These are phyloP conservation scores for Ellobius talpinus DNA, from an alignment of 2,113 vertebrate species.

Conservation along the genomic window DNA sequence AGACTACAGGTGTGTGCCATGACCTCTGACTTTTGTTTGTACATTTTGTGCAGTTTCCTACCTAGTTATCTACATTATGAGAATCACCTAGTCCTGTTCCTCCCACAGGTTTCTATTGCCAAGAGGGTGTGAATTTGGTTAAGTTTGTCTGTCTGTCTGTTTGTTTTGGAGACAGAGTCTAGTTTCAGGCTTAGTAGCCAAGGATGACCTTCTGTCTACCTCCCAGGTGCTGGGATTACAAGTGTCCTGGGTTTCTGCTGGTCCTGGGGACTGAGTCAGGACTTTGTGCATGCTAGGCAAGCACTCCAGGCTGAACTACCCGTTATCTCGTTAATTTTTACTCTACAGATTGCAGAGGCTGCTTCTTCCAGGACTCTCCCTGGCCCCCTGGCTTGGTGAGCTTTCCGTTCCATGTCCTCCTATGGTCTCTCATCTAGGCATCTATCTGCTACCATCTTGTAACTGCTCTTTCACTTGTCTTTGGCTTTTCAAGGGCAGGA, in stretches of 20 bases:
- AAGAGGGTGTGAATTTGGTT: no score
- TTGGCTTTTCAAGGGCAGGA: neutral
- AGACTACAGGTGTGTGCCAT: neutral
- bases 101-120: no score
- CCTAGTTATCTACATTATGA: neutral
- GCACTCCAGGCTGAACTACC: neutral
- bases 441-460: neutral
- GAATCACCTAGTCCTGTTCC: neutral
- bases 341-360: neutral
- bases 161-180: neutral
- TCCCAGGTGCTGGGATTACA: neutral
- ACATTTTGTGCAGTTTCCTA: neutral
- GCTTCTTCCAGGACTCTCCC: conserved; percentile 26
- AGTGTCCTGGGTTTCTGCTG: neutral
- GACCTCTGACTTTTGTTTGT: neutral
- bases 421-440: neutral
- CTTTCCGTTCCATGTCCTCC: neutral
- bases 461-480: neutral
- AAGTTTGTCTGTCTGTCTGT: neutral
- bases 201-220: neutral
- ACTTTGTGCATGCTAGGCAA: neutral
- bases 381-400: neutral
- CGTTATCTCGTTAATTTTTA: neutral
- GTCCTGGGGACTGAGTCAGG: neutral
- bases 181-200: neutral